phyloP scores from a whole-genome alignment of 2,797 vertebrate genomes.

The Girardinus metallicus region DNA sequence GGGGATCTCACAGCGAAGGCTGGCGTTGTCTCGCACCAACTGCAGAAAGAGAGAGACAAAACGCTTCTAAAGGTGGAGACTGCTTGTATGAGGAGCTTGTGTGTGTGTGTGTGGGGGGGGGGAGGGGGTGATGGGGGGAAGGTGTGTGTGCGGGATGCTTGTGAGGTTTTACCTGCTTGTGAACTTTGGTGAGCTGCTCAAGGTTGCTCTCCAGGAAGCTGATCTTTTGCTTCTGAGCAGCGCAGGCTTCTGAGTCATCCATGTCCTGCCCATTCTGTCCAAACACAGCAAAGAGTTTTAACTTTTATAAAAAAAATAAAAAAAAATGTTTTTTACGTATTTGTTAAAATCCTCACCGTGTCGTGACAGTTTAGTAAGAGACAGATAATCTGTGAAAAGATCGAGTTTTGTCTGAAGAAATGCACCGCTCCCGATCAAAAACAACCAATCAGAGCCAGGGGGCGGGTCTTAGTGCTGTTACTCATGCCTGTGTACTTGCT shows the following conservation, averaged over 20 bases:
- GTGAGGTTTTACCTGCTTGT: constrained; percentile 90
- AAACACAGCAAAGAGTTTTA: constrained; percentile 22
- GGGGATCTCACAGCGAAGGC: constrained; percentile 94
- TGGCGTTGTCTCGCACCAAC: constrained; percentile 94
- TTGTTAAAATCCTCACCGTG: no score
- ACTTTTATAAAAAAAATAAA: not conserved
- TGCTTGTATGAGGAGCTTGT: not conserved
- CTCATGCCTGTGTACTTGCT: no score
- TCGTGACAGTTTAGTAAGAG: no score
- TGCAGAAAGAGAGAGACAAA: constrained; percentile 40
- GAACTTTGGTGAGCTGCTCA: constrained; percentile 93
- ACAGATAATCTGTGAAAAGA: no score
- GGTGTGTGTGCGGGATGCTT: not conserved
- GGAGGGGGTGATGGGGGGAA: no score
- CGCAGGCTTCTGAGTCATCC: constrained; percentile 88
- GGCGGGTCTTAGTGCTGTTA: no score
- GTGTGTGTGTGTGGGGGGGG: not conserved
- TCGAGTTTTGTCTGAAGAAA: no score
- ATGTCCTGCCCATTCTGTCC: constrained; percentile 89
- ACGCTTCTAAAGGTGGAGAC: not conserved
- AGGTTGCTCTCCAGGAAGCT: constrained; percentile 96
- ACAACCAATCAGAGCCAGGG: no score
- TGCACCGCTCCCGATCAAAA: no score
- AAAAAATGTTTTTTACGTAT: no score
- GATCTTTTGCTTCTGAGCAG: constrained; percentile 95